Evolutionary conservation across 2,888 invertebrate species (phyloP), one percentile per base, ranked within the genome.

Genomic region (Macrophya annulata): DNA sequence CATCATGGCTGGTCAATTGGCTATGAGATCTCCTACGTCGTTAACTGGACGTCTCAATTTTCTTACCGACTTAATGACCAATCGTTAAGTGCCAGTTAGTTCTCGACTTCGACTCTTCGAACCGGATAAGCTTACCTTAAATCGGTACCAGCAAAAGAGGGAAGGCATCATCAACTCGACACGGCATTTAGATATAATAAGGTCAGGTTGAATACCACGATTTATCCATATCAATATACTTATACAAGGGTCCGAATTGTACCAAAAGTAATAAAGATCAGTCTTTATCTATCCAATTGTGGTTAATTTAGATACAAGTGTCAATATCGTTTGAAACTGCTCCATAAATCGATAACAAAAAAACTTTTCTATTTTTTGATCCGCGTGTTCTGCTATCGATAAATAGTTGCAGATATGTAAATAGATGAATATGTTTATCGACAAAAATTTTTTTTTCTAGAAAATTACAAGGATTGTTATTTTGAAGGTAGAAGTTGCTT

Each of bases 1-100:
- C 89, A 89, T 91, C 90, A 91, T 90, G 89, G 87, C 91, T 85
- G 85, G 40, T 71, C 85, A 85, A 82, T 85, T 82, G 85, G 71
- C 79, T 85, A 85, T 85, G 85, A 79, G 85, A 68, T 81, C 81
- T 85, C 81, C 71, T 65, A 71, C 79, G 83, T 83, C 83, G 83
- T 83, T 83, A 85, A 81, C 79, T 71, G 85, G 82, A 85, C 85
- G 91, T 92, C 91, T 92, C 92, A 92, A 92, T 92, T 91, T 92
- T 91, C 91, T 91, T 90, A 90, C 89, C 91, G 90, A 90, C 91
- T 92, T 92, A 92, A 92, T 92, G 92, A 92, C 91, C 91, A 91
- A 91, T 92, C 92, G 92, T 92, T 92, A 91, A 92, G 83, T 83
- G 83, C 83, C 71, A 68, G 83, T 83, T 83, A 83, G 83, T 83